These are phyloP conservation scores for Bovichtus variegatus DNA, from an alignment of 2,797 vertebrate genomes.

Conservation along the genomic window DNA sequence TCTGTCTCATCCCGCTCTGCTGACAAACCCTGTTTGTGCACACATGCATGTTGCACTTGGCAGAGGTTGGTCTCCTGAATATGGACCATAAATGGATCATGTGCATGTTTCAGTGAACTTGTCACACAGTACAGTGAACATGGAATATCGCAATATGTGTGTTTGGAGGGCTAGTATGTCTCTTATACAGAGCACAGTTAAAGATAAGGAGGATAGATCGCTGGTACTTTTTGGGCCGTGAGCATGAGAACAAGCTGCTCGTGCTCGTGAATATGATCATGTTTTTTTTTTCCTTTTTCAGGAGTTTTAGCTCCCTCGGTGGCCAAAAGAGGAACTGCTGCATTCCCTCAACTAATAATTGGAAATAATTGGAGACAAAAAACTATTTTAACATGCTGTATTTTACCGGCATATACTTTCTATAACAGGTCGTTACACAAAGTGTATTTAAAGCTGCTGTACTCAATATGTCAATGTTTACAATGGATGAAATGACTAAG, in stretches of 20 bases:
- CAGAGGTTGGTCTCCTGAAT: slow-evolving; percentile 56
- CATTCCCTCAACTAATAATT: neutral
- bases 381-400: neutral
- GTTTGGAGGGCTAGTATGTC: slow-evolving; percentile 21
- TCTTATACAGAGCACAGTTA: slow-evolving; percentile 16
- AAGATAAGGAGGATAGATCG: neutral
- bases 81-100: slow-evolving; percentile 50
- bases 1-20: slow-evolving; percentile 68
- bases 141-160: slow-evolving; percentile 45
- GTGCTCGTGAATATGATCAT: slow-evolving; percentile 2
- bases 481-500: neutral
- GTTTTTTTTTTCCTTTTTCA: slow-evolving; percentile 26
- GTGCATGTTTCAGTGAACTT: slow-evolving; percentile 60
- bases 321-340: slow-evolving; percentile 18
- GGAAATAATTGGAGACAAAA: no score
- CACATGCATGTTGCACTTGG: slow-evolving; percentile 58
- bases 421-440: neutral
- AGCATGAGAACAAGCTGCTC: slow-evolving; percentile 26
- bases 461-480: no score
- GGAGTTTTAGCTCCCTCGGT: slow-evolving; percentile 45
- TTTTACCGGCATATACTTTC: neutral
- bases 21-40: slow-evolving; percentile 70
- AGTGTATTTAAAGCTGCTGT: neutral
- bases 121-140: slow-evolving; percentile 54
- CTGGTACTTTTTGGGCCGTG: slow-evolving; percentile 11